These are phyloP conservation scores for Diplogasteroides magnus DNA, from an alignment of 1,140 invertebrate species.

Conservation along the genomic window DNA sequence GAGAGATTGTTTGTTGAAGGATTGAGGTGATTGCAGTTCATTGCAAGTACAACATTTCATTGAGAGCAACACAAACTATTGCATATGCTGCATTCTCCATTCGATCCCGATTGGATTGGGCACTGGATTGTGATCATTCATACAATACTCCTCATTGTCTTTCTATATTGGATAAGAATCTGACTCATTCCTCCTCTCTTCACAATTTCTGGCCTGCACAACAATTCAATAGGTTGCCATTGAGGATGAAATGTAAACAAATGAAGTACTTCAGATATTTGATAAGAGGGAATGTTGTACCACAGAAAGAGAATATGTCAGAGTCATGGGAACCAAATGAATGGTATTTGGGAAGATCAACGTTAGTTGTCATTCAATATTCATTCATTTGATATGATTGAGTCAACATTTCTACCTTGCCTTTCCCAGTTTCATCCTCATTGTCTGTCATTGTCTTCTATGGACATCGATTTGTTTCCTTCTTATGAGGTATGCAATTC, in stretches of 20 bases:
- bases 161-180: constrained; percentile 7
- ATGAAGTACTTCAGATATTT: background rate
- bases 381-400: background rate
- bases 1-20: constrained; percentile 24
- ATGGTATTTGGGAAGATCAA: constrained; percentile 27
- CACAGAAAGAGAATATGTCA: background rate
- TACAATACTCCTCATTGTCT: constrained; percentile 9
- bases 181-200: constrained; percentile 12
- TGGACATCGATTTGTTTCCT: constrained; percentile 15
- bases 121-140: constrained; percentile 20
- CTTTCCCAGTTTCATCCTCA: constrained; percentile 18
- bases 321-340: constrained; percentile 23
- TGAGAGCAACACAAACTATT: constrained; percentile 17
- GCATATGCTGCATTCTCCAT: constrained; percentile 29
- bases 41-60: background rate
- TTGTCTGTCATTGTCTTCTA: constrained; percentile 17
- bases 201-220: constrained; percentile 35
- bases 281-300: background rate
- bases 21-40: constrained; percentile 1
- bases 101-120: constrained; percentile 21
- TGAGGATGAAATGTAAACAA: background rate
- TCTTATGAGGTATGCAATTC: constrained; percentile 14
- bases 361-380: background rate
- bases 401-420: constrained; percentile 8
- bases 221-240: constrained; percentile 28